Evolutionary conservation across 2,797 vertebrate genomes (phyloP), one percentile per base, ranked within the genome.

Genomic region (Melanotaenia trifasciata): DNA sequence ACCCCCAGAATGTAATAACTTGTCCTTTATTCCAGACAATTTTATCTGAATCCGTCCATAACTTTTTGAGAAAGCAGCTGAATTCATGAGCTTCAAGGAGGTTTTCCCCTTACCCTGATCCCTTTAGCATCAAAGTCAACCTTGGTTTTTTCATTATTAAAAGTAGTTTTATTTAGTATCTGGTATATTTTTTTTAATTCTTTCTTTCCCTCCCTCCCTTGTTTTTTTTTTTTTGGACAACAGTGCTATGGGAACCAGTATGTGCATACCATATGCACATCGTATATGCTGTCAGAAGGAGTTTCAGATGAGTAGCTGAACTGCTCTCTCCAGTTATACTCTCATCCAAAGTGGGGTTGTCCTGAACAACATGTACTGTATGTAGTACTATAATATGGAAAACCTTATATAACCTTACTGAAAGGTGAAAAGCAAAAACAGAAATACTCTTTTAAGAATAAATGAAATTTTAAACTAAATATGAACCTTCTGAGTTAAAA

Each of bases 391-490:
- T 47, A 9, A 22, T 13, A 22, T 64, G 28, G 20, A 50, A 9
- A 32, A 64, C 16, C 20, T 30, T 18, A 6, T 50, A 12, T 30
- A 54, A 20, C 26, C 32, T 38, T 14, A 56, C 13, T 56, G 14
- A 28, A 28, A 5, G 28, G 20, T 45, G 43, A 45, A 50, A 50
- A 50, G 10, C 47, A 50, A 50, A 57, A 57, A 30, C 26, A 57
- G 2, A 58, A 40, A n/a, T 16, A 14, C 20, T n/a, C 38, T 16
- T 32, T 75, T 38, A 58, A 38, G 20, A 86, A 77, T 64, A 57
- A 26, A 84, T 78, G 26, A 79, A 72, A 36, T 67, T 54, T 35
- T 87, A 63, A 85, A 83, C 76, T 78, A 65, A 14, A 36, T 59
- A 35, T 85, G 69, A 89, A 81, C 71, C 32, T 70, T 5, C 78